These are phyloP conservation scores for Drosophila watanabei DNA, from an alignment of 1,140 invertebrate genomes.

Conservation along the genomic window DNA sequence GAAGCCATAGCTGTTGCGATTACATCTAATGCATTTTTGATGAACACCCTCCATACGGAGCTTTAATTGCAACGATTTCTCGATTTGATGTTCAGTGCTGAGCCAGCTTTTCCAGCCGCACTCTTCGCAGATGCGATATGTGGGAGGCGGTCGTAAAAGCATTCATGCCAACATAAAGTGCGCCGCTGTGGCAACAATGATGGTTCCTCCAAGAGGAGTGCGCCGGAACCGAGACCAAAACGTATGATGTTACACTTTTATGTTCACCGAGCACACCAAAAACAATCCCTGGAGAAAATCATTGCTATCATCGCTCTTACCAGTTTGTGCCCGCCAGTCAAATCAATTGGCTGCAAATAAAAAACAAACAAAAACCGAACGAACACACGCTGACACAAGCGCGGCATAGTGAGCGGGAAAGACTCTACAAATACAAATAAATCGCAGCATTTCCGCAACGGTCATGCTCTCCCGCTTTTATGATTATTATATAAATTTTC, in stretches of 20 bases:
- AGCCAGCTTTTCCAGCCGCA: slow-evolving; percentile 12
- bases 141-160: slow-evolving; percentile 56
- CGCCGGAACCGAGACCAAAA: not conserved
- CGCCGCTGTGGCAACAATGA: slow-evolving; percentile 55
- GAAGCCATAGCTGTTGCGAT: too few relatives aligned
- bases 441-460: slow-evolving; percentile 78
- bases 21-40: too few relatives aligned
- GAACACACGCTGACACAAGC: slow-evolving; percentile 10
- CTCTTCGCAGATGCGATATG: slow-evolving; percentile 5
- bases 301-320: slow-evolving; percentile 18
- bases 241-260: slow-evolving; percentile 72
- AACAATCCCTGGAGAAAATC: slow-evolving; percentile 55
- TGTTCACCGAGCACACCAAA: slow-evolving; percentile 52
- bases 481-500: slow-evolving; percentile 81
- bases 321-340: slow-evolving; percentile 55
- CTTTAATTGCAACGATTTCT: slow-evolving; percentile 73
- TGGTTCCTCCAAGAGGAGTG: slow-evolving; percentile 22
- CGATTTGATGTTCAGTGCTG: slow-evolving; percentile 53
- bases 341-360: slow-evolving; percentile 79
- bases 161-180: slow-evolving; percentile 62
- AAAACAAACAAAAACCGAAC: slow-evolving; percentile 54
- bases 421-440: slow-evolving; percentile 79
- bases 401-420: slow-evolving; percentile 29
- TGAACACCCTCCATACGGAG: too few relatives aligned
- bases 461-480: slow-evolving; percentile 77